phyloP scores from a whole-genome alignment of 1,140 invertebrate genomes.

The Achroia grisella region DNA sequence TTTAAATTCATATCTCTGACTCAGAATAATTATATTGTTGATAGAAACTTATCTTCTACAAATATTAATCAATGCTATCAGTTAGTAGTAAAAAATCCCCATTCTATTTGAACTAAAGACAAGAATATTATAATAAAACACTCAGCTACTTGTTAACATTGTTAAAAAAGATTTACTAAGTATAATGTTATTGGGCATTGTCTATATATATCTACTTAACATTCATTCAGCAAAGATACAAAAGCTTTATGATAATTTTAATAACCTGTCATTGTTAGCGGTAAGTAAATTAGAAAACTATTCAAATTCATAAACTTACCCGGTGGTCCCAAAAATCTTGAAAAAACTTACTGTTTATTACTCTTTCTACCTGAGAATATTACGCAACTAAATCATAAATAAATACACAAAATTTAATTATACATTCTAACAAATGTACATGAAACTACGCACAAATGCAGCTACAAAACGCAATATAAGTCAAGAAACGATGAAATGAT shows the following conservation, averaged over 20 bases:
- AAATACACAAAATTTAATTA: neutral
- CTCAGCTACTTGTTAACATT: too few relatives aligned
- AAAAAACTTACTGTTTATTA: neutral
- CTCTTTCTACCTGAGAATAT: neutral
- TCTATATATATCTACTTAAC: too few relatives aligned
- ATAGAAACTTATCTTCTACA: too few relatives aligned
- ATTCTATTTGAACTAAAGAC: too few relatives aligned
- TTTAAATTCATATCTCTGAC: too few relatives aligned
- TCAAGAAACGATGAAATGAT: slow-evolving; percentile 5
- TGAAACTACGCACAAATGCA: neutral
- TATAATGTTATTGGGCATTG: too few relatives aligned
- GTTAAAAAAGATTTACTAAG: too few relatives aligned
- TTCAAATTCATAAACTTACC: slow-evolving; percentile 18
- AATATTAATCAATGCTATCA: too few relatives aligned
- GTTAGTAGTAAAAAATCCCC: too few relatives aligned
- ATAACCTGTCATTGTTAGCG: slow-evolving; percentile 22
- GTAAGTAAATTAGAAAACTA: slow-evolving; percentile 38
- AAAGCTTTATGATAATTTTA: slow-evolving; percentile 31
- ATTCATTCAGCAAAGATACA: slow-evolving; percentile 7
- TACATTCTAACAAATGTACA: neutral
- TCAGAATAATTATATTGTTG: too few relatives aligned
- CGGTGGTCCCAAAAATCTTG: slow-evolving; percentile 9
- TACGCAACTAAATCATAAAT: neutral
- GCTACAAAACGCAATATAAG: neutral
- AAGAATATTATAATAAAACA: too few relatives aligned